phyloP scores from a whole-genome alignment of 2,888 invertebrate genomes.

The Brachylomia viminalis region DNA sequence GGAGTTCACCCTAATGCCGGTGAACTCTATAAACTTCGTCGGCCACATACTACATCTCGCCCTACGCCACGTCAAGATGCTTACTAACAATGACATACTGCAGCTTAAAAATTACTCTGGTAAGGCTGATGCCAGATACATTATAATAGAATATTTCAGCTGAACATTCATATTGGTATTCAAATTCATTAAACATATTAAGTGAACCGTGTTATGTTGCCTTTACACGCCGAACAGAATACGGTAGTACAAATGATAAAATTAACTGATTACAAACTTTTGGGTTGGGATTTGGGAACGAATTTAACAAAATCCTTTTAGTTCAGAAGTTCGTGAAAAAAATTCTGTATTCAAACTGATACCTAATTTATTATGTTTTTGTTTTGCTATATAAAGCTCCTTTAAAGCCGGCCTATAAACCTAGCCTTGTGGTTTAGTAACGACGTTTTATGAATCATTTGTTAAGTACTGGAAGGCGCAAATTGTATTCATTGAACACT shows the following conservation, averaged over 20 bases:
- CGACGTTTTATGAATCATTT: not conserved
- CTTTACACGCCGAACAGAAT: not conserved
- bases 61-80: too few relatives aligned
- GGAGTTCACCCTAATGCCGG: too few relatives aligned
- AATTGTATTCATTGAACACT: not conserved
- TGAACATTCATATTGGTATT: not conserved
- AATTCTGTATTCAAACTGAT: conserved; percentile 2
- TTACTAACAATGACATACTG: too few relatives aligned
- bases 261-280: conserved; percentile 37
- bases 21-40: too few relatives aligned
- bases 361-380: conserved; percentile 11
- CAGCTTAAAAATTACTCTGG: not conserved
- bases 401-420: too few relatives aligned
- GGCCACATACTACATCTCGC: too few relatives aligned
- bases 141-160: too few relatives aligned
- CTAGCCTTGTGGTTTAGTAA: not conserved
- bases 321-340: conserved; percentile 6
- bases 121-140: too few relatives aligned
- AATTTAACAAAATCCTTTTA: conserved; percentile 26
- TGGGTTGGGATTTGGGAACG: conserved; percentile 7
- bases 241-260: conserved; percentile 11
- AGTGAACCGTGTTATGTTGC: not conserved
- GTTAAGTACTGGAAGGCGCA: not conserved
- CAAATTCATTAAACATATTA: not conserved
- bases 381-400: not conserved